Percentiles rank a stretch among this genome's conserved stretches.
Conservation (phyloP, 2,113 vertebrate species). For the Lepidothrix coronata region DNA sequence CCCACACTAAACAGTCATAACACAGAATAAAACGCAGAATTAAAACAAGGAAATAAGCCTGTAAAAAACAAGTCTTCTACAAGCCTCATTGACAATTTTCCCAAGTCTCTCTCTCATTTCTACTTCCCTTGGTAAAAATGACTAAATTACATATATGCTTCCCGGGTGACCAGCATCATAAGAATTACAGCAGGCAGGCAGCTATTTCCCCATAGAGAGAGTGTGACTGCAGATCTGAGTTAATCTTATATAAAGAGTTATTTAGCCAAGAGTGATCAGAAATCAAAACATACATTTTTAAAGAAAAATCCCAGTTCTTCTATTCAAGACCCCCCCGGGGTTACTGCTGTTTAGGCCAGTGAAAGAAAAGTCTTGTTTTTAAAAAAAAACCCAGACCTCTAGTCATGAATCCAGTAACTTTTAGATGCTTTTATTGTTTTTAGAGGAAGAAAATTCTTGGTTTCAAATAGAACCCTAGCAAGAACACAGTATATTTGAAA, state of each 20-base stretch:
- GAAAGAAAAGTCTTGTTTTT: not conserved
- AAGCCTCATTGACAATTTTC: not conserved
- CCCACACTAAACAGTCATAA: not conserved
- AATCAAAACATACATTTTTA: not conserved
- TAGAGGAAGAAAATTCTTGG: not conserved
- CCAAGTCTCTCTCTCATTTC: not conserved
- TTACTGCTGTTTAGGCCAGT: not conserved
- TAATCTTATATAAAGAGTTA: not conserved
- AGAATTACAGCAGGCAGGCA: not conserved
- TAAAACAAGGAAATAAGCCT: not conserved
- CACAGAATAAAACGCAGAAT: not conserved
- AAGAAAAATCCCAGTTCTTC: not conserved
- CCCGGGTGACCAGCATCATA: not conserved
- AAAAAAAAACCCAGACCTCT: not conserved
- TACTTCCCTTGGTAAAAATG: not conserved
- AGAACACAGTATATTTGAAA: not conserved
- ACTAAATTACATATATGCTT: not conserved
- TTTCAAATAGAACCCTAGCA: not conserved
- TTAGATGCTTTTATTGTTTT: not conserved
- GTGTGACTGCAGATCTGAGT: not conserved
- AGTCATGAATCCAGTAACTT: not conserved
- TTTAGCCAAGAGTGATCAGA: not conserved
- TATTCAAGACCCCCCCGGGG: not conserved
- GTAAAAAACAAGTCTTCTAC: not conserved
- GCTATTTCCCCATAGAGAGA: not conserved